These are phyloP conservation scores for Belonocnema kinseyi DNA, from an alignment of 1,140 invertebrate species.

Conservation along the genomic window DNA sequence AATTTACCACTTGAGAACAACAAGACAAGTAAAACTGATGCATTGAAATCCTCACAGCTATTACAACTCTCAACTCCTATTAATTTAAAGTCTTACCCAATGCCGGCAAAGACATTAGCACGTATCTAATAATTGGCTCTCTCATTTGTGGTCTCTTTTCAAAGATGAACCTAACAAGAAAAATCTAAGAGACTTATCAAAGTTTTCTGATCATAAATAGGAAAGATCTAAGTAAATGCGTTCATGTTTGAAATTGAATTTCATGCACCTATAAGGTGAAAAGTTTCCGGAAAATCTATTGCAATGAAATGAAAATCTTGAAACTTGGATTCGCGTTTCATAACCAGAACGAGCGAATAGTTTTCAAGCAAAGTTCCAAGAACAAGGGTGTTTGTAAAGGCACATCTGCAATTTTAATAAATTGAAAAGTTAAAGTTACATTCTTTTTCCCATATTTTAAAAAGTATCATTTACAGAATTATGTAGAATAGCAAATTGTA, in stretches of 20 bases:
- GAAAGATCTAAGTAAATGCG: neutral
- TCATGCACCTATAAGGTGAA: neutral
- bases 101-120: neutral
- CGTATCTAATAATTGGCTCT: neutral
- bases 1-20: slow-evolving; percentile 7
- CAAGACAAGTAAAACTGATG: slow-evolving; percentile 7
- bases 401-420: neutral
- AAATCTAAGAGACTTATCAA: neutral
- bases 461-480: neutral
- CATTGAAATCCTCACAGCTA: slow-evolving; percentile 3
- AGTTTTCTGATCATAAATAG: neutral
- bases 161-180: too few relatives aligned
- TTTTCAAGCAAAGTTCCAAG: slow-evolving; percentile 5
- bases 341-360: neutral
- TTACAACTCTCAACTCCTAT: neutral
- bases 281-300: neutral
- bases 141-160: too few relatives aligned
- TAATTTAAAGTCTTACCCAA: slow-evolving; percentile 9
- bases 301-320: slow-evolving; percentile 4
- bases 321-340: neutral
- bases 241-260: neutral
- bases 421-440: neutral
- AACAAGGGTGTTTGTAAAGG: neutral
- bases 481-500: too few relatives aligned
- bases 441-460: neutral